Conservation (phyloP, 2,888 invertebrate species). For the Spisula solida region DNA sequence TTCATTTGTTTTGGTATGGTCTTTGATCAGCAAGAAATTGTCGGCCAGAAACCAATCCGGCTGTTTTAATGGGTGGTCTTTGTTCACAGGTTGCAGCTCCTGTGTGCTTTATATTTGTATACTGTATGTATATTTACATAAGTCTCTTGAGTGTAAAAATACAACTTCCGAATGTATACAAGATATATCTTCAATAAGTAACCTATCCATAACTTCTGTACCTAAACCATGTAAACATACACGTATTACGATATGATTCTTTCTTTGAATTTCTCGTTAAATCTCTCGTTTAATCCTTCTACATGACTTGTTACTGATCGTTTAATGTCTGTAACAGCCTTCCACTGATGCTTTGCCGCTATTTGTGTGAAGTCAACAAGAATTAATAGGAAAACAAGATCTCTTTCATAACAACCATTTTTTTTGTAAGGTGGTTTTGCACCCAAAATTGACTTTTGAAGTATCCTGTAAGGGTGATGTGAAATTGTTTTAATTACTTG, state of each 20-base stretch:
- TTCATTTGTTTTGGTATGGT: no score
- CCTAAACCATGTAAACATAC: conserved; percentile 21
- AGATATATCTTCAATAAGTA: neutral
- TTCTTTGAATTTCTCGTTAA: conserved; percentile 39
- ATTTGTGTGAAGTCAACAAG: conserved; percentile 32
- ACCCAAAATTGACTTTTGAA: neutral
- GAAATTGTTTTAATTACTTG: neutral
- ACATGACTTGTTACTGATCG: conserved; percentile 29
- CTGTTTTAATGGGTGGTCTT: no score
- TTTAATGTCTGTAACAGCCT: conserved; percentile 29
- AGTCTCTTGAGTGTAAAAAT: neutral
- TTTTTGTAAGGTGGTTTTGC: conserved; percentile 10
- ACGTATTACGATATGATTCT: conserved; percentile 30
- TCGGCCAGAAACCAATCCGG: no score
- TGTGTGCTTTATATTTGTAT: no score
- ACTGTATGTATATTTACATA: neutral
- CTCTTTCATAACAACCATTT: neutral
- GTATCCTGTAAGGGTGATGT: neutral
- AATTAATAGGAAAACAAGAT: conserved; percentile 42
- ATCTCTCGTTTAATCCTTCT: conserved; percentile 32
- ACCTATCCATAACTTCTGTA: conserved; percentile 26
- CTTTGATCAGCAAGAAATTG: no score
- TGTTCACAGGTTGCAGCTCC: no score
- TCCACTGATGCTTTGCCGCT: neutral
- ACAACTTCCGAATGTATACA: neutral